Percentiles rank a stretch among this genome's conserved stretches.
Conservation (phyloP, 2,888 invertebrate species). For the Xanthia togata region DNA sequence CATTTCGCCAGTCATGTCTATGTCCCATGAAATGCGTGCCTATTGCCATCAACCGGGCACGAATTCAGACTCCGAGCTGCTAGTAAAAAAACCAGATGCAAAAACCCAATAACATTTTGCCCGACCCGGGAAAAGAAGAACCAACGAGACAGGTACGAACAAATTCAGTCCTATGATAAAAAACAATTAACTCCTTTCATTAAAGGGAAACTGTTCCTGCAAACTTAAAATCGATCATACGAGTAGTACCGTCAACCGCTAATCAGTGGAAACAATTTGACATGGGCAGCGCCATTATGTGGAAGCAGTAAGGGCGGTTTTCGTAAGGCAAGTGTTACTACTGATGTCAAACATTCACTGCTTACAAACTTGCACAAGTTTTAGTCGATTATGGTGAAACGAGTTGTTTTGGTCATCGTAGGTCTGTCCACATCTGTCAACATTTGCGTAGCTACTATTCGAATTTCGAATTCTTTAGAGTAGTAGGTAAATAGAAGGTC, state of each 20-base stretch:
- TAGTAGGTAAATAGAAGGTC: not conserved
- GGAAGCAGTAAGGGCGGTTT: not conserved
- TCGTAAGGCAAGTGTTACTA: not conserved
- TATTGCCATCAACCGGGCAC: not conserved
- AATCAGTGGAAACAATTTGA: not conserved
- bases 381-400: slow-evolving; percentile 29
- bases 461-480: slow-evolving; percentile 39
- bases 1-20: too few species aligned
- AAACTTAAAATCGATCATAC: too few species aligned
- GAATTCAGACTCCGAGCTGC: too few species aligned
- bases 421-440: slow-evolving; percentile 13
- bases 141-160: not conserved
- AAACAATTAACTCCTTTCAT: not conserved
- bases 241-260: too few species aligned
- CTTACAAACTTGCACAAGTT: slow-evolving; percentile 24
- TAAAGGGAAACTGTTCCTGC: not conserved
- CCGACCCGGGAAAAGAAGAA: not conserved
- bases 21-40: not conserved
- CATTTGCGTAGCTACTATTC: slow-evolving; percentile 24
- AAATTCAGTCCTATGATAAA: not conserved
- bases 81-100: too few species aligned
- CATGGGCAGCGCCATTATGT: not conserved
- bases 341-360: not conserved
- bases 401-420: slow-evolving; percentile 8
- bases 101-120: not conserved